These are phyloP conservation scores for Sakesphorus luctuosus DNA, from an alignment of 2,113 vertebrate genomes.

Conservation along the genomic window DNA sequence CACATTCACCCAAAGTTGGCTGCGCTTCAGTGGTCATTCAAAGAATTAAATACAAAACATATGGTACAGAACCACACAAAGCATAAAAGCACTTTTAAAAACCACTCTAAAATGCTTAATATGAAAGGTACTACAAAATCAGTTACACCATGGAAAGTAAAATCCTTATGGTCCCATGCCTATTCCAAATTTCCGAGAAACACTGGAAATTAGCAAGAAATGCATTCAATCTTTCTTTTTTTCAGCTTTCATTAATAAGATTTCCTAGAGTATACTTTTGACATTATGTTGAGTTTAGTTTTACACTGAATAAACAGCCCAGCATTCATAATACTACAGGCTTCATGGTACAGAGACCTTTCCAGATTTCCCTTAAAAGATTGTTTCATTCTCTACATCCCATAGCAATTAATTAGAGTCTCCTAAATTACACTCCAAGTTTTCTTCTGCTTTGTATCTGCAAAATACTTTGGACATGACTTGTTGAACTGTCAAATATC, in stretches of 20 bases:
- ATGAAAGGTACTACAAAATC: not conserved
- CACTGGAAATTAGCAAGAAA: not conserved
- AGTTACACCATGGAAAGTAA: not conserved
- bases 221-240: not conserved
- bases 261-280: not conserved
- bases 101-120: not conserved
- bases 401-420: not conserved
- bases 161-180: not conserved
- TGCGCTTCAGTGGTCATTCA: conserved; percentile 45
- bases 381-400: not conserved
- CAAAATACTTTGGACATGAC: not conserved
- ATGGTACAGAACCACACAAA: conserved; percentile 31
- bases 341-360: not conserved
- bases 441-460: not conserved
- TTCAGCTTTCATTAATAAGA: not conserved
- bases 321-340: not conserved
- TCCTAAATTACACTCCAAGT: not conserved
- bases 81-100: not conserved
- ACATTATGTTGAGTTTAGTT: not conserved
- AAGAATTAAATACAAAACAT: conserved; percentile 62
- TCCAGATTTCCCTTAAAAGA: not conserved
- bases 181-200: not conserved
- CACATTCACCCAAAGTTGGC: conserved; percentile 59
- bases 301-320: not conserved
- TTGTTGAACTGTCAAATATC: not conserved